Conservation (phyloP, 1,140 invertebrate genomes). For the Globodera ellingtonae region DNA sequence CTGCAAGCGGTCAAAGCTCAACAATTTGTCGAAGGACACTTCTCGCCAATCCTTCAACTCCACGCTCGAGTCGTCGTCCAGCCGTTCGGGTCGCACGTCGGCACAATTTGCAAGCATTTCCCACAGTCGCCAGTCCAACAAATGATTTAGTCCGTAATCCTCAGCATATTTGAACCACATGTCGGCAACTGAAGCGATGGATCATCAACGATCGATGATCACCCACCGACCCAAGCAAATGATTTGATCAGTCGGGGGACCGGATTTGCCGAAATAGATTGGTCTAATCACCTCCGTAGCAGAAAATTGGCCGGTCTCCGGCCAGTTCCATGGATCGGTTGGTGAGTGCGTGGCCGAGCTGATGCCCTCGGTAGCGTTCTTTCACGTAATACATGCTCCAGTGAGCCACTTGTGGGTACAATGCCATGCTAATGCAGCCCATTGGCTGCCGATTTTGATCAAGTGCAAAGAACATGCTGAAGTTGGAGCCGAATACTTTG, state of each 20-base stretch:
- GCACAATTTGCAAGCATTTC: neutral
- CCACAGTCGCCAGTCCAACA: slow-evolving; percentile 2
- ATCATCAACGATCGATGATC: too few relatives aligned
- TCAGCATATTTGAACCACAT: slow-evolving; percentile 1
- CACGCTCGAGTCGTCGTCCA: slow-evolving; percentile 3
- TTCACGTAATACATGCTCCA: slow-evolving; percentile 12
- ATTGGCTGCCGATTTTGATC: neutral
- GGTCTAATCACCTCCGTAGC: neutral
- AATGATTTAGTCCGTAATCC: neutral
- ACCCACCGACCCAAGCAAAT: too few relatives aligned
- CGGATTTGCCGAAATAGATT: too few relatives aligned
- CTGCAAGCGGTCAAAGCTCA: slow-evolving; percentile 1
- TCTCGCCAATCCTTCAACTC: slow-evolving; percentile 3
- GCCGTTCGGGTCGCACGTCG: neutral
- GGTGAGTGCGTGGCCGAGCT: neutral
- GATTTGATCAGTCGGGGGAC: too few relatives aligned
- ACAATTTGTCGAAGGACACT: neutral
- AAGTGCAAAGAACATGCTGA: neutral
- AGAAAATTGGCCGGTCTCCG: neutral
- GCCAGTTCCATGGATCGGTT: neutral
- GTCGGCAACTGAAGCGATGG: neutral
- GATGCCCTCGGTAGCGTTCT: neutral
- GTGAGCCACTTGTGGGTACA: neutral
- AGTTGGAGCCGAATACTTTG: neutral
- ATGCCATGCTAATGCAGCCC: neutral